Conservation (phyloP, 2,113 vertebrate species). For the Diadophis punctatus region DNA sequence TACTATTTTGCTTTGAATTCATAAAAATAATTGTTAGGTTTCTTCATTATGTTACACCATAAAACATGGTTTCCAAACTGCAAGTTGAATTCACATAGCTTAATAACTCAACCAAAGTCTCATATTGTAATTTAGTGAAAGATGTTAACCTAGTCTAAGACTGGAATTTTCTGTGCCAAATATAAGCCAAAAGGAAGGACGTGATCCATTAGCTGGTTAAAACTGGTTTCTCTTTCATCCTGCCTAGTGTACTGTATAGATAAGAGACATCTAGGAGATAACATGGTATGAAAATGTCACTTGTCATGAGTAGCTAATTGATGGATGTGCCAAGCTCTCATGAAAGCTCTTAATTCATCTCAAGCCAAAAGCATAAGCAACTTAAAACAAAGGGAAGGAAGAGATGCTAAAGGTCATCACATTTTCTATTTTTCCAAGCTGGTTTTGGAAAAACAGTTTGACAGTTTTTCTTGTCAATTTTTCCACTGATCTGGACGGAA, state of each 20-base stretch:
- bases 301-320: neutral
- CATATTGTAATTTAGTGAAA: too few species aligned
- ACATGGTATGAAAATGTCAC: neutral
- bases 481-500: neutral
- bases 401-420: neutral
- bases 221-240: neutral
- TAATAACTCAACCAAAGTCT: too few species aligned
- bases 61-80: neutral
- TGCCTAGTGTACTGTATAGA: neutral
- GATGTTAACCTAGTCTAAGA: neutral
- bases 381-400: neutral
- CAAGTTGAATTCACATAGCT: too few species aligned
- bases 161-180: neutral
- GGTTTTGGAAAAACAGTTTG: neutral
- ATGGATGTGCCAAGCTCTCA: neutral
- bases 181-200: neutral
- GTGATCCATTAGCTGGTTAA: neutral
- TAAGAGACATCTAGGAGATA: neutral
- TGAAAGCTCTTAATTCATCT: neutral
- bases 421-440: neutral
- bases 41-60: neutral
- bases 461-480: neutral
- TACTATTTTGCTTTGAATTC: neutral
- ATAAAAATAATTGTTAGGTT: neutral
- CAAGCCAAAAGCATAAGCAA: neutral